Percentiles rank a stretch among this genome's conserved stretches.
These are phyloP conservation scores for Aphodius sticticus DNA, from an alignment of 2,888 invertebrate genomes.

Conservation along the genomic window DNA sequence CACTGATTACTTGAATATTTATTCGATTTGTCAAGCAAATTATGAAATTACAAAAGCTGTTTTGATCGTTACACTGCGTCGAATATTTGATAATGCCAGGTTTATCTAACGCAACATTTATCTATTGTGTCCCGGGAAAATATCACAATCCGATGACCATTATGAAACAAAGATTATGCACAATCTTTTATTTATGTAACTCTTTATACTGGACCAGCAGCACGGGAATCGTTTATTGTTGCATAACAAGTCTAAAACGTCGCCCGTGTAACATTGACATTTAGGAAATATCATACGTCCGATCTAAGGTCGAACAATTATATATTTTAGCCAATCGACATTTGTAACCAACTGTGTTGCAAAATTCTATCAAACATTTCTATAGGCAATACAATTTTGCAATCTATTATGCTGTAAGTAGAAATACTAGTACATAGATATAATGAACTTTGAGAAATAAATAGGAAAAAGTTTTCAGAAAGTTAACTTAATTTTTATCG, in stretches of 20 bases:
- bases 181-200: conserved; percentile 4
- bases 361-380: background rate
- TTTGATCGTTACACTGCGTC: background rate
- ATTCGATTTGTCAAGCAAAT: no score
- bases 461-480: no score
- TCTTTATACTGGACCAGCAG: background rate
- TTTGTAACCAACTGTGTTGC: background rate
- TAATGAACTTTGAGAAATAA: background rate
- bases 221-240: background rate
- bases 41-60: no score
- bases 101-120: background rate
- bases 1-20: no score
- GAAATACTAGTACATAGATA: background rate
- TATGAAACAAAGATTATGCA: background rate
- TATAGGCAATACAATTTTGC: background rate
- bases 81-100: background rate
- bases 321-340: background rate
- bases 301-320: background rate
- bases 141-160: background rate
- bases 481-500: no score
- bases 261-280: background rate
- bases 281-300: background rate
- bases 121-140: background rate
- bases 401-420: background rate
- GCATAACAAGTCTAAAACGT: background rate